phyloP scores from a whole-genome alignment of 92 coral and sea anemone genomes.

The Palythoa grandis region DNA sequence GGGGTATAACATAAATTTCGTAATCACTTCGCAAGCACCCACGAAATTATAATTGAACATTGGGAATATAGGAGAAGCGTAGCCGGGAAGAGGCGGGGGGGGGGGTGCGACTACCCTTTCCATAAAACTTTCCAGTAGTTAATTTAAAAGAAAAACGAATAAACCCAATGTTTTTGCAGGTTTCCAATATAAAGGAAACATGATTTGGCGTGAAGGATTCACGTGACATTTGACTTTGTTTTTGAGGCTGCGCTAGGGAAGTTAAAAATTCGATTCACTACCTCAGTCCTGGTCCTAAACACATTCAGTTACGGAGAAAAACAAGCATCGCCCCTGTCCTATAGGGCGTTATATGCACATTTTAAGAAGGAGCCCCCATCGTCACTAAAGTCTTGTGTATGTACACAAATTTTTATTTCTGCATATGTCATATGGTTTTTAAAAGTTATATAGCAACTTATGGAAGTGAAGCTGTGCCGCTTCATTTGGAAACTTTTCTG shows the following conservation, averaged over 20 bases:
- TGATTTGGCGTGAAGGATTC: constrained; percentile 12
- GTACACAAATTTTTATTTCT: background rate
- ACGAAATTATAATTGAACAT: background rate
- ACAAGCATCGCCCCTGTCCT: too few species aligned
- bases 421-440: background rate
- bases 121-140: background rate
- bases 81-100: background rate
- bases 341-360: background rate
- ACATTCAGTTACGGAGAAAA: too few species aligned
- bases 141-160: background rate
- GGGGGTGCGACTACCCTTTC: background rate
- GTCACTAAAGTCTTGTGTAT: constrained; percentile 1
- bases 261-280: background rate
- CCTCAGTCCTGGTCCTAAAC: too few species aligned
- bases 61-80: too few species aligned
- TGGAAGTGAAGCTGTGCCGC: constrained; percentile 14
- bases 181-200: too few species aligned
- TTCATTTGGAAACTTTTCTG: background rate
- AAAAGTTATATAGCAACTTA: constrained; percentile 21
- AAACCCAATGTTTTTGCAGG: background rate
- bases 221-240: background rate
- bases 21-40: background rate
- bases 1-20: background rate
- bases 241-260: too few species aligned
- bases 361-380: background rate